Evolutionary conservation across 2,888 invertebrate genomes (phyloP).

Genomic region (Melanostoma mellinum): DNA sequence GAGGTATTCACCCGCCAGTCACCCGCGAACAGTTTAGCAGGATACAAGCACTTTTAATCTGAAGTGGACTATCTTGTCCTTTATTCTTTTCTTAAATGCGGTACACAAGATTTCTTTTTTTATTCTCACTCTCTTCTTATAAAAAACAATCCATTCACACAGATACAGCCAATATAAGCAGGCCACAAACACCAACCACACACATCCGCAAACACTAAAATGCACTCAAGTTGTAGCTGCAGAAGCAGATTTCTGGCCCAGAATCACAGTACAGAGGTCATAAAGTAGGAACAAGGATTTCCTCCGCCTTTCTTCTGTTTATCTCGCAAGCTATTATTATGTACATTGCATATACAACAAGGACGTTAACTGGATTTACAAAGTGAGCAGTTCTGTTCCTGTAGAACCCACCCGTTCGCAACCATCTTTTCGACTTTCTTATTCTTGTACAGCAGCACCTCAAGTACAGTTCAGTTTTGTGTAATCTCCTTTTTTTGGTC

Average conservation of each 20-base stretch:
- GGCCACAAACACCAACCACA: constrained; percentile 11
- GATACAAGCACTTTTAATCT: constrained; percentile 68
- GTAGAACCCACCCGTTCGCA: not conserved
- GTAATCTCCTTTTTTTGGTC: constrained; percentile 34
- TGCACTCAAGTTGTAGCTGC: constrained; percentile 50
- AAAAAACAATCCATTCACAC: constrained; percentile 12
- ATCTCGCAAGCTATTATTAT: constrained; percentile 22
- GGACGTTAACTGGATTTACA: constrained; percentile 63
- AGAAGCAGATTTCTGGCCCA: constrained; percentile 34
- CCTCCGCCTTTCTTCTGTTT: constrained; percentile 15
- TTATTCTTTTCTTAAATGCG: constrained; percentile 42
- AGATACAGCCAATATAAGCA: constrained; percentile 10
- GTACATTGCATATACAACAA: constrained; percentile 14
- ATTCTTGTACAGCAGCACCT: not conserved
- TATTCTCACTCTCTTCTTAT: not conserved
- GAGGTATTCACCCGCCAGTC: constrained; percentile 19
- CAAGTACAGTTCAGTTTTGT: constrained; percentile 41
- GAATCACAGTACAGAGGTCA: constrained; percentile 44
- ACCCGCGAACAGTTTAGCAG: constrained; percentile 57
- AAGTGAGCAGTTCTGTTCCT: constrained; percentile 55
- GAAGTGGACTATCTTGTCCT: constrained; percentile 68
- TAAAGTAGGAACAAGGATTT: constrained; percentile 44
- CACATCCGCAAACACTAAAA: constrained; percentile 46
- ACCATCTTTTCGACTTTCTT: not conserved
- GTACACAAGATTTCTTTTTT: constrained; percentile 23